Percentiles rank a stretch among this genome's conserved stretches.
phyloP scores from a whole-genome alignment of 2,797 vertebrate genomes.

The Eutrigla gurnardus region DNA sequence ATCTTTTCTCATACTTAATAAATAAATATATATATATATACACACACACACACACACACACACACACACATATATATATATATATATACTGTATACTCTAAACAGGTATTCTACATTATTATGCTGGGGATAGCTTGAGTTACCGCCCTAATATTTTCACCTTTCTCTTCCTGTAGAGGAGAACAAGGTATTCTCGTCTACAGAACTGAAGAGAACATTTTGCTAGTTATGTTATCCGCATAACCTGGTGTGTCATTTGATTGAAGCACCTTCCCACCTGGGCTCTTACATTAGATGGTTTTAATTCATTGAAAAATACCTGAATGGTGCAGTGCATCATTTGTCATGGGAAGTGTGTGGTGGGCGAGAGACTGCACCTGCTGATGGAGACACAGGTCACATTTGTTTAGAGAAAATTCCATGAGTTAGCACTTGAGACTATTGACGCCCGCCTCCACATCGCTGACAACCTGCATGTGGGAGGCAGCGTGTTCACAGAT shows the following conservation, averaged over 20 bases:
- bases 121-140: not conserved
- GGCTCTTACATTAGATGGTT: not conserved
- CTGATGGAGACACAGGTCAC: constrained; percentile 46
- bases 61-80: too few species aligned
- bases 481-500: constrained; percentile 50
- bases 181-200: not conserved
- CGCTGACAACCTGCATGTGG: constrained; percentile 52
- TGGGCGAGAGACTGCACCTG: constrained; percentile 20
- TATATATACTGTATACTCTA: too few species aligned
- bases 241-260: not conserved
- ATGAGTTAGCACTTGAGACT: constrained; percentile 16
- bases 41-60: too few species aligned
- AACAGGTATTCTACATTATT: not conserved
- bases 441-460: constrained; percentile 45
- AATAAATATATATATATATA: too few species aligned
- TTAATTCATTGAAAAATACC: constrained; percentile 4
- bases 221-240: not conserved
- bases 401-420: constrained; percentile 36
- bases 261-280: not conserved
- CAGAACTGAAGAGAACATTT: too few species aligned
- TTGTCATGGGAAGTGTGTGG: constrained; percentile 6
- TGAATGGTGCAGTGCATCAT: constrained; percentile 2
- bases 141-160: not conserved
- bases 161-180: not conserved
- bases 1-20: too few species aligned